Base-by-base conservation (phyloP, 2,888 invertebrate genomes). In the Anorthoa munda region DNA sequence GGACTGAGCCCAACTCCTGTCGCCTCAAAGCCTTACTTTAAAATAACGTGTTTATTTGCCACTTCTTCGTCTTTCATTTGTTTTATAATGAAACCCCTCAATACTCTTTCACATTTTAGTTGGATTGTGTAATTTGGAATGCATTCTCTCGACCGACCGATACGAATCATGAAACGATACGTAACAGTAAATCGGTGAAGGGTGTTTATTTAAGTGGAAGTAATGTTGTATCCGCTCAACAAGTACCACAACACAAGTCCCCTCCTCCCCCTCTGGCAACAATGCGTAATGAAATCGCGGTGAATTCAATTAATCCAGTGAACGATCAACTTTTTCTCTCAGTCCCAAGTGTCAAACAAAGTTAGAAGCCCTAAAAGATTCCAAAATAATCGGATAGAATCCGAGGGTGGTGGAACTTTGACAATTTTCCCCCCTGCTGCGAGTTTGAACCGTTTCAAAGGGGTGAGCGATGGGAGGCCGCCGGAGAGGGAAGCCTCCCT, bases 341-440 rank as follows among this genome's bases (percentile, higher is more conserved):
- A 81, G 81, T 83, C 84, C 88, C 81, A 79, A 88, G 86, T 91
- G 90, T 92, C 89, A 90, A 91, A 91, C 89, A 91, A 93, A 92
- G 91, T 93, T 92, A 88, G 87, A 82, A 88, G 86, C 87, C 86
- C 89, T 89, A 89, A 92, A 93, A 93, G 92, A 93, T 93, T 93
- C 87, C 82, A 81, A 93, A 93, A 94, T 95, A 94, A 94, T 94
- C 93, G 87, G 89, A 93, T 93, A 91, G 90, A 90, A 89, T 80
- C 87, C 86, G 77, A 79, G 92, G 91, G 91, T 90, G 90, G 90
- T 84, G 85, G 87, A 94, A 94, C 92, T 95, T 95, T 93, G 92
- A 88, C 92, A 93, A 94, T 93, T 93, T 91, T 84, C 89, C 91
- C 92, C 91, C 91, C 92, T 84, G 89, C 88, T 85, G 88, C 79